Evolutionary conservation across 92 coral and sea anemone genomes (phyloP), one percentile per base, ranked within the genome.

Genomic region (Epizoanthus ramosus): DNA sequence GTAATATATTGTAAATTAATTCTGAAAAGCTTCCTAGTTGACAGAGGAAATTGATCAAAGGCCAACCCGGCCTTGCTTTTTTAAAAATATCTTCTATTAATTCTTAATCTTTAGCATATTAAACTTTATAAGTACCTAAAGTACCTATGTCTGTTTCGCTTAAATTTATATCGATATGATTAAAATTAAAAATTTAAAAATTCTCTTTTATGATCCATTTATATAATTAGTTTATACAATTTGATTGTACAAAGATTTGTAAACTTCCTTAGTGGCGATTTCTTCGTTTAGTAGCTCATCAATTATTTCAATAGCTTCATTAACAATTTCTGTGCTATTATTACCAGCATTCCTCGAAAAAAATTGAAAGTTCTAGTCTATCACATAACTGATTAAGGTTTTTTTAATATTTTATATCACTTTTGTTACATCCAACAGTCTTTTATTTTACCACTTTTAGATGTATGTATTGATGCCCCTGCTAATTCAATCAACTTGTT

Each of bases 291-390:
- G 31, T 5, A 80, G 52, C 43, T 80, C 67, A 63, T 50, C 61
- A 1, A 80, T 64, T 1, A 80, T 80, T 13, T 52, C 50, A 12
- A 65, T 15, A 3, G 63, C 66, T 43, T 80, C 75, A 43, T 80
- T 80, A 3, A 33, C 3, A 59, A 80, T 3, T 58, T 24, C 24
- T 37, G 31, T 64, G 31, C 12, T 57, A 9, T 59, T 68, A 19
- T 80, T 80, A 7, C 76, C 85, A 39, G 85, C 85, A n/a, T 1
- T 80, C 4, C 2, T 80, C 41, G 3, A 76, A 80, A 6, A 66
- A 65, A 1, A 47, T 43, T 16, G 67, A 63, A n/a, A 80, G n/a
- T 19, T 66, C 85, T 39, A 80, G 52, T 28, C 63, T 64, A 15
- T 80, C 85, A 50, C 59, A 41, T 1, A 80, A 54, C 61, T 67